A percentile compares a stretch with the other conserved stretches of the same genome.
phyloP scores from a whole-genome alignment of 2,888 invertebrate species.

The Parelbella ahira region DNA sequence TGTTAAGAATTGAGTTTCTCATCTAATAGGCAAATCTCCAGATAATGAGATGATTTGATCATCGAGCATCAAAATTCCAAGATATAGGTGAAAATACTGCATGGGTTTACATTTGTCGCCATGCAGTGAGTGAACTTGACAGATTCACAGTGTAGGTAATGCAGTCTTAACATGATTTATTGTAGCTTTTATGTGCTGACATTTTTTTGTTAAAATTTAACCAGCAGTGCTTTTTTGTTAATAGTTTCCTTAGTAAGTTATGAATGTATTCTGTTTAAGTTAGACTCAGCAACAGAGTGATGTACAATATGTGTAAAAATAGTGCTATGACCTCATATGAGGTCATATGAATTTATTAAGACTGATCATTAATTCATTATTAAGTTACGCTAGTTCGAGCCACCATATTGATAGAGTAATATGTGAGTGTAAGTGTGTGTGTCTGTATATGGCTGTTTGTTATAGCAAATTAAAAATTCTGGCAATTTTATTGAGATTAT shows the following conservation, averaged over 20 bases:
- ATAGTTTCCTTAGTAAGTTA: constrained; percentile 59
- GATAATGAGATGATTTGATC: constrained; percentile 49
- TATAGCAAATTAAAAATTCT: constrained; percentile 31
- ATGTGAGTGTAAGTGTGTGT: constrained; percentile 52
- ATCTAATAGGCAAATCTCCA: constrained; percentile 44
- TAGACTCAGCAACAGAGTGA: constrained; percentile 75
- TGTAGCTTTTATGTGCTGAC: constrained; percentile 60
- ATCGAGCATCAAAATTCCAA: constrained; percentile 32
- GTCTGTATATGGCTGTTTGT: constrained; percentile 57
- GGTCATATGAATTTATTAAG: constrained; percentile 67
- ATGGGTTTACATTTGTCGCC: constrained; percentile 35
- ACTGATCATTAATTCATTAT: constrained; percentile 78
- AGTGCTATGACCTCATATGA: constrained; percentile 48
- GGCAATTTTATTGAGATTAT: constrained; percentile 50
- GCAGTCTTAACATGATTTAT: constrained; percentile 49
- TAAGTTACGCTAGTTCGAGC: constrained; percentile 74
- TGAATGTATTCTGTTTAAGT: constrained; percentile 56
- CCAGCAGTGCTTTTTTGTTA: constrained; percentile 71
- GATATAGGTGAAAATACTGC: constrained; percentile 35
- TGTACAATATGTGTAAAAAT: constrained; percentile 48
- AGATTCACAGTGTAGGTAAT: constrained; percentile 46
- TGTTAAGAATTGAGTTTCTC: constrained; percentile 38
- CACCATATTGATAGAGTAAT: constrained; percentile 58
- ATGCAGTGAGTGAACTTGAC: constrained; percentile 42
- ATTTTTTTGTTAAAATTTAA: constrained; percentile 57